Percentiles rank a stretch among this genome's conserved stretches.
Evolutionary conservation across 2,888 invertebrate genomes (phyloP).

Genomic region (Scaeva pyrastri): DNA sequence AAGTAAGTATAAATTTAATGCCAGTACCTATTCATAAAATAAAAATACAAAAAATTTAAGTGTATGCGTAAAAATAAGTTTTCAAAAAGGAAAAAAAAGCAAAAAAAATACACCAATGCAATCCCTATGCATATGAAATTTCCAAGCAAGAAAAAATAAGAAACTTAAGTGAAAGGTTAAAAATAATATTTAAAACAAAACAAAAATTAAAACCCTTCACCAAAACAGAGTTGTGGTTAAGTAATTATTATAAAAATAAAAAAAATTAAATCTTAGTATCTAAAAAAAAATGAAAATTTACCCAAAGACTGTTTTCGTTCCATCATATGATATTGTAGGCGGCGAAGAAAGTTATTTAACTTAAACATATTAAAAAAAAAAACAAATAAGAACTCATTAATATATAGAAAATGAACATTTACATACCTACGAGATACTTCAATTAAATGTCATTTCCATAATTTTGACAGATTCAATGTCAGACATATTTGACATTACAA

Average conservation of each 20-base stretch:
- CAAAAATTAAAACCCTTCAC: constrained; percentile 50
- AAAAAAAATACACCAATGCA: constrained; percentile 31
- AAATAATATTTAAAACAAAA: constrained; percentile 44
- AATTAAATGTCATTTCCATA: constrained; percentile 64
- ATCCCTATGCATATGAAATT: constrained; percentile 65
- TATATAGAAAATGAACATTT: constrained; percentile 47
- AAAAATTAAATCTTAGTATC: constrained; percentile 59
- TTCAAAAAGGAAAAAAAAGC: constrained; percentile 48
- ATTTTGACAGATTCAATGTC: constrained; percentile 53
- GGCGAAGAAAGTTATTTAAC: constrained; percentile 73
- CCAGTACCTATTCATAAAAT: constrained; percentile 74
- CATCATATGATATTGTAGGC: constrained; percentile 80
- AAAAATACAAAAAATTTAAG: constrained; percentile 47
- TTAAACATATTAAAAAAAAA: constrained; percentile 76
- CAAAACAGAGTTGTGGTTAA: constrained; percentile 72
- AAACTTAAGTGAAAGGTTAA: constrained; percentile 41
- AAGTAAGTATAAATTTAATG: constrained; percentile 72
- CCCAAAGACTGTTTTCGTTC: constrained; percentile 85
- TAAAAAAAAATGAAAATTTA: constrained; percentile 80
- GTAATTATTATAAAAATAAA: constrained; percentile 70
- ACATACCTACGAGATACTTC: constrained; percentile 52
- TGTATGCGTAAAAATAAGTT: constrained; percentile 65
- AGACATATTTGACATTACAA: constrained; percentile 8
- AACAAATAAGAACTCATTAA: constrained; percentile 65
- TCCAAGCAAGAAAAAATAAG: constrained; percentile 59